Evolutionary conservation across 2,797 vertebrate genomes (phyloP), one percentile per base, ranked within the genome.

Genomic region (Smutsia gigantea): DNA sequence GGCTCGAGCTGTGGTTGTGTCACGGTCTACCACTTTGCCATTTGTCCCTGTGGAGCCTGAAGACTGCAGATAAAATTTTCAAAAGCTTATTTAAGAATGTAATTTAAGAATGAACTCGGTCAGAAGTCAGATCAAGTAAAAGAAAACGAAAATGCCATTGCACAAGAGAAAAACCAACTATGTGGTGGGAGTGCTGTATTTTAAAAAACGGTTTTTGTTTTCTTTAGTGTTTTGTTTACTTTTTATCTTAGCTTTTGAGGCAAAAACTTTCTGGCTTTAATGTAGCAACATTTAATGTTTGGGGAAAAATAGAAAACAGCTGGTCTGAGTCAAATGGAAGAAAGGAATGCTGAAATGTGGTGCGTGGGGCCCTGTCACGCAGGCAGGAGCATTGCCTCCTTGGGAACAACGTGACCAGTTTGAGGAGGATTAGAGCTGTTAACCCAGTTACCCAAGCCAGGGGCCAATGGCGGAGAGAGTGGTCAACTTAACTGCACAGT

Each of bases 91-190:
- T 79, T 78, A 46, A 46, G 68, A 75, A 91, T 93, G 46, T 92
- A 93, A 87, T 96, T 96, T 95, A 95, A 93, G 91, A 97, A 92
- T 92, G 96, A 94, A 96, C 95, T 97, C 95, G 94, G 78, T 97
- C 96, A 96, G 95, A 96, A 95, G 96, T 97, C 88, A 92, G 79
- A 97, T 93, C 89, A 94, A 97, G 86, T 89, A 91, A 94, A 93
- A 96, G 88, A 96, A 97, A 96, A 90, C 75, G 94, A 88, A 97
- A 97, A 97, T 97, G 96, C 95, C 94, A 95, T 78, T 93, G 91
- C 90, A 87, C 94, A 86, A 71, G 91, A 96, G 92, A 69, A 95
- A 97, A 96, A 95, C 85, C 88, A 93, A 63, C 53, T 37, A 68
- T 61, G 59, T 71, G n/a, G 84, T 72, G 21, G 83, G 91, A 94